Percentiles rank a stretch among this genome's conserved stretches.
These are phyloP conservation scores for Nasalis larvatus DNA, from an alignment of 2,113 vertebrate genomes.

Conservation along the genomic window DNA sequence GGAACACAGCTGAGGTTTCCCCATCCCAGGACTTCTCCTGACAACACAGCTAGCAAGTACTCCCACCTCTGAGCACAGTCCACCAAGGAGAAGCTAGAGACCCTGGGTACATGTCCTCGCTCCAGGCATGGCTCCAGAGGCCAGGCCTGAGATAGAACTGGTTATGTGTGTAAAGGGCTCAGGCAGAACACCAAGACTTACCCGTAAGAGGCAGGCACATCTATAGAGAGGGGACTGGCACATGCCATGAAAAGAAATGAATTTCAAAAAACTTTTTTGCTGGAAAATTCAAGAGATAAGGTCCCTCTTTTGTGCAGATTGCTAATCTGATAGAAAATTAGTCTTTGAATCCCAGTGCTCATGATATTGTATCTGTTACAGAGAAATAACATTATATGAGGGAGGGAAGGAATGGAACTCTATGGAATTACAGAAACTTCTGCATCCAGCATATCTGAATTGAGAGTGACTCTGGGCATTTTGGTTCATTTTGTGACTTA, in stretches of 20 bases:
- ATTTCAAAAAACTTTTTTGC: not conserved
- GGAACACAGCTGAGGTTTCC: not conserved
- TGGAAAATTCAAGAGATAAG: no score
- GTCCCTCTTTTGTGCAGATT: not conserved
- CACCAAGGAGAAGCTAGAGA: no score
- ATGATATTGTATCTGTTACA: not conserved
- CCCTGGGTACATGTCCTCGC: no score
- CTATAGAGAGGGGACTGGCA: not conserved
- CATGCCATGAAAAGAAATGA: not conserved
- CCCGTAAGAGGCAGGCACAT: not conserved
- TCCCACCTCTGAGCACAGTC: not conserved
- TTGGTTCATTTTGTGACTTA: not conserved
- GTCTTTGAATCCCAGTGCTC: not conserved
- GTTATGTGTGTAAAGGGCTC: no score
- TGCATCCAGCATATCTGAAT: not conserved
- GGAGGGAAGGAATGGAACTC: not conserved
- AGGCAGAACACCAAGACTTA: not conserved
- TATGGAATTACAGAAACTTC: not conserved
- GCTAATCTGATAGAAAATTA: not conserved
- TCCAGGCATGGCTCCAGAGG: not conserved
- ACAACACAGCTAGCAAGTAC: accelerated
- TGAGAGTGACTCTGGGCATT: not conserved
- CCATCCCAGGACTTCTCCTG: not conserved
- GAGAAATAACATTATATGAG: not conserved
- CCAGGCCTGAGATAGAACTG: not conserved